Base-by-base conservation (phyloP, 2,797 vertebrate species). In the Aphelocoma californica region DNA sequence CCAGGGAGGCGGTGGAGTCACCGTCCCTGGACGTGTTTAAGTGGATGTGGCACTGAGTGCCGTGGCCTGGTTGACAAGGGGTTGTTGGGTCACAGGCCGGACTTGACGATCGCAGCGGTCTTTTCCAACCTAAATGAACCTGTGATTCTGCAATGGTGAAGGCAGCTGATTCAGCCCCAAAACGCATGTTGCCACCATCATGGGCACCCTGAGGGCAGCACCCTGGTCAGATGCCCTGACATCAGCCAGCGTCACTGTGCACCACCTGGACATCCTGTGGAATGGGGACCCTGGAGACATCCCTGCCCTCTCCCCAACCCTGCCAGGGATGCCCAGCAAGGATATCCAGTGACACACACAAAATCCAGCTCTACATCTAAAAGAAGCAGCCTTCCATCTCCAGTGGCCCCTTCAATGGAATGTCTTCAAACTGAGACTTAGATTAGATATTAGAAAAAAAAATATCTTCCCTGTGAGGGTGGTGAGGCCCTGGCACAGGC, bases 131-230 rank as follows among this genome's bases (percentile, higher is more conserved):
- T 5, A 23, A 64, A 16, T 31, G 21, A 26, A 12, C 8, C 25
- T 34, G 51, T 7, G 51, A 34, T 71, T 38, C 29, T 29, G 58
- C 40, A 26, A 12, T 24, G 34, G 47, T 0, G 0, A 42, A 40
- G 16, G 65, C 2, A 1, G 65, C 61, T 60, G 86, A 57, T 64
- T 79, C 62, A 79, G 61, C 21, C 66, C 58, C 47, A 2, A 92
- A 81, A 40, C 1, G 2, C 2, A 19, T 1, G 0, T 23, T 32
- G 34, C 53, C 8, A 20, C 77, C 58, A 3, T 34, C 8, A 6
- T 0, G 32, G 44, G 71, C 29, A 18, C 36, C 62, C 28, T 1
- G 3, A 62, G 53, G 62, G 62, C 75, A 54, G 53, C 1, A 0
- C 26, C 45, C 9, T 5, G 66, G 10, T 19, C 10, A 10, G 44